phyloP scores from a whole-genome alignment of 2,797 vertebrate species.

The Rhynchonycteris naso region DNA sequence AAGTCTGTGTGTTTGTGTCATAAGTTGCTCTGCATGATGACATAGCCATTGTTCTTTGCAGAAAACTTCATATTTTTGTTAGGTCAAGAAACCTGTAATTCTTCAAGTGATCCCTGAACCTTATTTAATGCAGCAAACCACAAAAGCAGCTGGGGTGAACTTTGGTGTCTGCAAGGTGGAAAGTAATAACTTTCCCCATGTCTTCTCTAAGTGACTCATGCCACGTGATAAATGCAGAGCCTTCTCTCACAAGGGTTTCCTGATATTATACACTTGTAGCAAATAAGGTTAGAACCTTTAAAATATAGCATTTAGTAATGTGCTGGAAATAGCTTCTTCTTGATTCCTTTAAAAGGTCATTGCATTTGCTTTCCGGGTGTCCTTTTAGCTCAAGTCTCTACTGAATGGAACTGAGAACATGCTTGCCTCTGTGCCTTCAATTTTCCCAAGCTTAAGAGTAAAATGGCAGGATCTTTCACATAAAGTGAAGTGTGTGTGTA shows the following conservation, averaged over 20 bases:
- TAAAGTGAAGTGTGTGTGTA: background rate
- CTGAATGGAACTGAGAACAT: conserved; percentile 79
- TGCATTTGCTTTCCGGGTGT: conserved; percentile 85
- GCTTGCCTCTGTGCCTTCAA: conserved; percentile 75
- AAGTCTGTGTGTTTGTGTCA: conserved; percentile 3
- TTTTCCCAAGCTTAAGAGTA: conserved; percentile 78
- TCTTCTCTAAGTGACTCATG: conserved; percentile 83
- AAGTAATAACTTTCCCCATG: conserved; percentile 87
- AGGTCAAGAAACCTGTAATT: conserved; percentile 83
- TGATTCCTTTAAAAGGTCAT: conserved; percentile 91
- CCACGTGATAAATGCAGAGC: conserved; percentile 84
- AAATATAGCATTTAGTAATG: conserved; percentile 89
- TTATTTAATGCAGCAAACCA: conserved; percentile 85
- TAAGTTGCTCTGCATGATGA: conserved; percentile 73
- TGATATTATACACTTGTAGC: conserved; percentile 87
- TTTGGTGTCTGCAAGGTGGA: conserved; percentile 85
- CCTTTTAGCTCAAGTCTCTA: conserved; percentile 82
- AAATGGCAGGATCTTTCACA: conserved; percentile 77
- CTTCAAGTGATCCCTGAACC: conserved; percentile 84
- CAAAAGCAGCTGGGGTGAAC: conserved; percentile 85
- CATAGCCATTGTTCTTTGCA: conserved; percentile 72
- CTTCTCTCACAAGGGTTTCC: conserved; percentile 84
- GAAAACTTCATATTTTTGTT: conserved; percentile 81
- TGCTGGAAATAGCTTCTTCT: conserved; percentile 87
- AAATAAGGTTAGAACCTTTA: conserved; percentile 92